Base-by-base conservation (phyloP, 1,140 invertebrate genomes). In the Caerostris darwini region DNA sequence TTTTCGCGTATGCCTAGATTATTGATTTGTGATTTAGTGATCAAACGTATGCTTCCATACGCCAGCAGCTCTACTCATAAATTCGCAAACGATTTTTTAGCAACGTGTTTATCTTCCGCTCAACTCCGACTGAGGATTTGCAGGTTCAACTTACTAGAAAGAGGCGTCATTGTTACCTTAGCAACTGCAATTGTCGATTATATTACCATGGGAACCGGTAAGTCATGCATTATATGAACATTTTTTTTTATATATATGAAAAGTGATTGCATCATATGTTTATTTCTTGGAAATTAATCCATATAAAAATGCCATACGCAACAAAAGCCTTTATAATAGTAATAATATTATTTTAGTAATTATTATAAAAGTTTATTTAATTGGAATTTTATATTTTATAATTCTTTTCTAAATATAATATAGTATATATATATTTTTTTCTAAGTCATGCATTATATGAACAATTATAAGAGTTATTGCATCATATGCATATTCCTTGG, bases 121-220 rank as follows among this genome's bases (percentile, higher is more conserved):
- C 77, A 53, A 64, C 81, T 85, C 81, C 54, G 19, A 67, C 77
- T 53, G 19, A 53, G 83, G 81, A 61, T 17, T 57, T 83, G 67
- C 53, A 83, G 77, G 19, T 50, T 54, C 81, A 53, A 64, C 64
- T 92, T 59, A 67, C 12, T 77, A 77, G 34, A 77, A 5, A 77
- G 59, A 92, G 58, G 90, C 90, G 90, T 83, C 90, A 58, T 54
- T 59, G 90, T 92, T 64, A 92, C 90, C 90, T 82, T 92, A 92
- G 90, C 90, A 92, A 92, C 90, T 10, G 19, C 50, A 58, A 77
- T 92, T 83, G 90, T 92, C 81, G 81, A 92, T 92, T 59, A 58
- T 64, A 92, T 92, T 83, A 83, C 90, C 90, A 92, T 92, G 90
- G 90, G 90, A 67, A 92, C 77, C n/a, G 90, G 90, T 92, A 92